phyloP scores from a whole-genome alignment of 1,140 invertebrate genomes.

The Sycophila sp. region DNA sequence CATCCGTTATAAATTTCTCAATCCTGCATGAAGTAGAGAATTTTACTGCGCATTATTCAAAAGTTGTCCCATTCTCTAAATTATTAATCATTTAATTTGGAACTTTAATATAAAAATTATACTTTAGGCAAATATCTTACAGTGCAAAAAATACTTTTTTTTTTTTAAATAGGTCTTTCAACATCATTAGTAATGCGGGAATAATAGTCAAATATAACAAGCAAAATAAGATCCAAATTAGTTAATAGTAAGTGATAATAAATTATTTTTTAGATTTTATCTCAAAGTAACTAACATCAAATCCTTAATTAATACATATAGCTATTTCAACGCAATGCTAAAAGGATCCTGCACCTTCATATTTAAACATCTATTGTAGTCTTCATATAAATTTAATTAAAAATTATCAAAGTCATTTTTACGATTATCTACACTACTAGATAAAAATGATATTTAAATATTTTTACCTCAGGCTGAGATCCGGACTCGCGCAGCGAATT shows the following conservation, averaged over 20 bases:
- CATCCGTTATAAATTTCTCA: constrained; percentile 13
- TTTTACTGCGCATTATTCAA: not conserved
- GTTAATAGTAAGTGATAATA: constrained; percentile 51
- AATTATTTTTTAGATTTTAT: too few relatives aligned
- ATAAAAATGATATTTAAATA: constrained; percentile 20
- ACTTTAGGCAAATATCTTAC: constrained; percentile 6
- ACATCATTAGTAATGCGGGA: constrained; percentile 24
- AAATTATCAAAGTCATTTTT: not conserved
- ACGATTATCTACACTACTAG: not conserved
- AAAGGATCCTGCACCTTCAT: not conserved
- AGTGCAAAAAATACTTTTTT: constrained; percentile 15
- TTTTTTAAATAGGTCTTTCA: too few relatives aligned
- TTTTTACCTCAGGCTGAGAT: constrained; percentile 85
- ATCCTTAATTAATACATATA: constrained; percentile 18
- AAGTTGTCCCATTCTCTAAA: not conserved
- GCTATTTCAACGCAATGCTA: constrained; percentile 21
- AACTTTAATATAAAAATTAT: too few relatives aligned
- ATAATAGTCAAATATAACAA: constrained; percentile 31
- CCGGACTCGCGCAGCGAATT: constrained; percentile 90
- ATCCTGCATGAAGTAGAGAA: not conserved
- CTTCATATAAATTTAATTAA: not conserved
- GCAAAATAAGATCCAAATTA: constrained; percentile 54
- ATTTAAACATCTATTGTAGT: not conserved
- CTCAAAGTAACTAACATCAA: constrained; percentile 28
- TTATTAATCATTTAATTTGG: too few relatives aligned